These are phyloP conservation scores for Setophaga petechia DNA, from an alignment of 2,113 vertebrate species.

Conservation along the genomic window DNA sequence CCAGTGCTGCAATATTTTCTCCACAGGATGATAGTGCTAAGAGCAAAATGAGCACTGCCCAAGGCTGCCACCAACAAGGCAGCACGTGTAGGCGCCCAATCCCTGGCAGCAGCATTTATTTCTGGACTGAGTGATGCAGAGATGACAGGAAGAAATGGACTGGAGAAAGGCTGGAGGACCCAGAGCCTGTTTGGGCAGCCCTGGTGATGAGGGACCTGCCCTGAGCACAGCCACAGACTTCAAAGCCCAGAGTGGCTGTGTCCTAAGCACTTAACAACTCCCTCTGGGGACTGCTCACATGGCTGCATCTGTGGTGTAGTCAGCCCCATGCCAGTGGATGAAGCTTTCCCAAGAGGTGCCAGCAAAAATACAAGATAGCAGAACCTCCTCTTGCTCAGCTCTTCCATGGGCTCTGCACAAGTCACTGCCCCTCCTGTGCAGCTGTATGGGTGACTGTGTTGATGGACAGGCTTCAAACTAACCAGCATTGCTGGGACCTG, in stretches of 20 bases:
- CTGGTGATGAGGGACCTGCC: not conserved
- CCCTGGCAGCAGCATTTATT: not conserved
- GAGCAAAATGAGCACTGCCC: not conserved
- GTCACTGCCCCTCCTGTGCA: not conserved
- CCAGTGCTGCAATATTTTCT: not conserved
- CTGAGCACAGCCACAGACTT: not conserved
- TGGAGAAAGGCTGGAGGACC: slow-evolving; percentile 10
- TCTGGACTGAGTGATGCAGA: not conserved
- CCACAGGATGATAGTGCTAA: not conserved
- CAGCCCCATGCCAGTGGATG: not conserved
- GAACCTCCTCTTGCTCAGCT: not conserved
- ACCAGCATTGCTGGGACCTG: not conserved
- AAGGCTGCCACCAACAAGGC: not conserved
- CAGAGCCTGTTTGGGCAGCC: not conserved
- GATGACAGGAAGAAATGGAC: slow-evolving; percentile 16
- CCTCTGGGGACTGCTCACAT: not conserved
- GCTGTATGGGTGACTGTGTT: not conserved
- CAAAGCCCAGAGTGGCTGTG: not conserved
- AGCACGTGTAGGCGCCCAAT: fast-evolving
- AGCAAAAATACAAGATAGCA: not conserved
- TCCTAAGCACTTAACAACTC: not conserved
- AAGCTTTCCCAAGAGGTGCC: not conserved
- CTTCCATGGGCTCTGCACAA: not conserved
- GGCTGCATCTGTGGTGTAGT: not conserved
- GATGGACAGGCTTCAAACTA: not conserved